Percentiles rank a stretch among this genome's conserved stretches.
Evolutionary conservation across 2,888 invertebrate species (phyloP).

Genomic region (Cheiracanthium punctorium): DNA sequence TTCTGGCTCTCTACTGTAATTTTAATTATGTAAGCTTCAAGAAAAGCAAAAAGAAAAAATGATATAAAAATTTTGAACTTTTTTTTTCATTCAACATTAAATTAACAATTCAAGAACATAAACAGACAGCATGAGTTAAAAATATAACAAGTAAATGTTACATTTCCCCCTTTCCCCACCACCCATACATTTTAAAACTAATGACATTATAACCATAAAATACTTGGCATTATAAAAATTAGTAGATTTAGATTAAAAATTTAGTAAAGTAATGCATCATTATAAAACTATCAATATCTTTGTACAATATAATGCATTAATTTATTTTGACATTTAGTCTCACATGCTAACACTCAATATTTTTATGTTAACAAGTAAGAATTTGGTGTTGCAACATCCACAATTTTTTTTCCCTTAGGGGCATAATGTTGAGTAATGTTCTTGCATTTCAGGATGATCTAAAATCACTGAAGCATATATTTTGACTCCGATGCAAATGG

Average conservation of each 20-base stretch:
- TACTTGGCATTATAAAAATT: background rate
- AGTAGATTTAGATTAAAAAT: background rate
- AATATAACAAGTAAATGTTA: background rate
- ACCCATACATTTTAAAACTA: background rate
- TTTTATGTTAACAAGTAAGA: background rate
- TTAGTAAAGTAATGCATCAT: background rate
- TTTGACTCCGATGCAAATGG: conserved; percentile 31
- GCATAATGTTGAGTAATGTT: conserved; percentile 1
- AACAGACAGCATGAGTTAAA: too few relatives aligned
- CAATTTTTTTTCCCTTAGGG: background rate
- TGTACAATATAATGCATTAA: background rate
- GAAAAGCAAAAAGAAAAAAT: too few relatives aligned
- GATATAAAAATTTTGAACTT: too few relatives aligned
- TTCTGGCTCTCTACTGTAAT: too few relatives aligned
- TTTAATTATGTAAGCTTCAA: too few relatives aligned
- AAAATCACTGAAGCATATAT: conserved; percentile 37
- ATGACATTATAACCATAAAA: background rate
- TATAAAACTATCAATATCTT: conserved; percentile 14
- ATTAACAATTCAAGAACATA: too few relatives aligned
- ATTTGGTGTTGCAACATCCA: background rate
- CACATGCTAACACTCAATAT: background rate
- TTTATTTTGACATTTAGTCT: background rate
- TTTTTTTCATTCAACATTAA: too few relatives aligned
- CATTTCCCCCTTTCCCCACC: background rate
- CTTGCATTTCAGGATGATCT: conserved; percentile 26